Base-by-base conservation (phyloP, 2,888 invertebrate species). In the Lycocerus yunnanus region DNA sequence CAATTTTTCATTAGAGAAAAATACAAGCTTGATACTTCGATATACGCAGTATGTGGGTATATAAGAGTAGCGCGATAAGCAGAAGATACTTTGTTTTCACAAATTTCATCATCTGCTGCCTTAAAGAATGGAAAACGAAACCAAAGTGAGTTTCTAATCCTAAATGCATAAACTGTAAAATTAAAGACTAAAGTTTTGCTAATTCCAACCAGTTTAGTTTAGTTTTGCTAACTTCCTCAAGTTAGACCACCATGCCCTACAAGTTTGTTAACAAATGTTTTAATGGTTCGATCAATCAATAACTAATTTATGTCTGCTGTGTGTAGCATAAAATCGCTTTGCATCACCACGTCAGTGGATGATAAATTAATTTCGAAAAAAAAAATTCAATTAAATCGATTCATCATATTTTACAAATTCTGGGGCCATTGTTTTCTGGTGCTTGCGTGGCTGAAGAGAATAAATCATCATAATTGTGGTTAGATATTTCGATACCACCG, bases 1-100 rank as follows among this genome's bases (percentile, higher is more conserved):
- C 74, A 74, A 74, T 74, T 74, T 74, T 74, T 74, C 71, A 74
- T 74, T 74, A 74, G 74, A 68, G 74, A 15, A 71, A 69, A 71
- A 71, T 71, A 71, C 68, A 71, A 71, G 71, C 65, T 65, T 71
- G 74, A 74, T 71, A 74, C 71, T 74, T 73, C 69, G 71, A 71
- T 71, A 69, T 65, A 67, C 5, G 1, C 2, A 58, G 5, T 3
- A 5, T 58, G 5, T 58, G 13, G n/a, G n/a, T n/a, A n/a, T 9
- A 61, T 18, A 61, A 5, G 1, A 13, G n/a, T n/a, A 11, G 18
- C 61, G 63, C 58, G 67, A 69, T 61, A 70, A 70, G 58, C 68
- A 70, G 67, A 73, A 68, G 63, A 70, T 66, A 69, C 69, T 69
- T 71, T 60, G 58, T 72, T 73, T 66, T 74, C 58, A 63, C 67